Percentiles rank a stretch among this genome's conserved stretches.
Evolutionary conservation across 92 coral and sea anemone genomes (phyloP).

Genomic region (Zoanthus gigantus): DNA sequence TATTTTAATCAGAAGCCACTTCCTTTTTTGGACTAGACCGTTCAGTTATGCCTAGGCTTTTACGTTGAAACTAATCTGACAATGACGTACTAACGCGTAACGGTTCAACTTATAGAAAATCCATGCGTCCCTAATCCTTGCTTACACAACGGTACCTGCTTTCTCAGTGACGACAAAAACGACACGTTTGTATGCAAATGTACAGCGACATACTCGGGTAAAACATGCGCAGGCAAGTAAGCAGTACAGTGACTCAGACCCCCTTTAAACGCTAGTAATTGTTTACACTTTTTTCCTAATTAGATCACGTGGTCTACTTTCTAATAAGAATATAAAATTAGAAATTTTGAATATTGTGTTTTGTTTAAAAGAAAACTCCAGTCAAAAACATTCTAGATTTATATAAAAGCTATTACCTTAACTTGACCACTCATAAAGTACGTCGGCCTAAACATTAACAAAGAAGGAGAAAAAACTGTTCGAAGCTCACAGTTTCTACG

Average conservation of each 20-base stretch:
- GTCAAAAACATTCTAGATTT: too few species aligned
- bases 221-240: conserved; percentile 84
- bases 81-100: background rate
- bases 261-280: background rate
- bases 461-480: too few species aligned
- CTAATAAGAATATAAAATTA: too few species aligned
- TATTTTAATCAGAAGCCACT: too few species aligned
- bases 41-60: background rate
- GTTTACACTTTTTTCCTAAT: background rate
- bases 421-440: too few species aligned
- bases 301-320: too few species aligned
- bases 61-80: background rate
- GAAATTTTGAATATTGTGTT: too few species aligned
- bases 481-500: too few species aligned
- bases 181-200: conserved; percentile 92
- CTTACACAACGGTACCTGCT: conserved; percentile 83
- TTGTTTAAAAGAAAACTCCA: too few species aligned
- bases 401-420: too few species aligned
- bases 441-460: too few species aligned
- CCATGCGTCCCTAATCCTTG: conserved; percentile 63
- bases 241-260: background rate
- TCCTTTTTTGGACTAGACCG: too few species aligned
- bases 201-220: conserved; percentile 74
- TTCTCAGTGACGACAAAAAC: conserved; percentile 81
- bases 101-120: conserved; percentile 11